Evolutionary conservation across 2,888 invertebrate genomes (phyloP), one percentile per base, ranked within the genome.

Genomic region (Eristalinus sepulchralis): DNA sequence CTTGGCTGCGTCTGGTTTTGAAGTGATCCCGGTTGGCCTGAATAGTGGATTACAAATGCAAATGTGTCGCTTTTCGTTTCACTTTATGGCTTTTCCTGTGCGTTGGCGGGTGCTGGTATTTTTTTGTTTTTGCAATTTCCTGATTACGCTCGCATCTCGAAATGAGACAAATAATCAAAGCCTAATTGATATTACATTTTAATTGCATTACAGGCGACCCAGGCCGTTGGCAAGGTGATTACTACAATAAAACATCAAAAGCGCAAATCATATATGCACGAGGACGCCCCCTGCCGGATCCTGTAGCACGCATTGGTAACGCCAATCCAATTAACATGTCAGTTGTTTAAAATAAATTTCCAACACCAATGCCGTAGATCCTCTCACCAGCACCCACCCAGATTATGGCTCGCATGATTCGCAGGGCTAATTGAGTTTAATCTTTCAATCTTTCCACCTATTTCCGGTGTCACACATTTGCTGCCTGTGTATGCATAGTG

Each of bases 141-240:
- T 78, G 78, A 82, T 73, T 85, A 73, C 78, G 31, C 10, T 27
- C 31, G 55, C 8, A 2, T 55, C n/a, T 39, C 36, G 22, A 9
- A 27, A 63, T 60, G 62, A 36, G 62, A 22, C 47, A 71, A 70
- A 83, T 83, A 86, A 86, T 86, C 86, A 86, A 86, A 86, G 83
- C 67, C 78, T 75, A 83, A 86, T 86, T 83, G 86, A 86, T 86
- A 86, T 86, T 86, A 86, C 83, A 86, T 83, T 86, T 86, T 83
- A 83, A 86, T 86, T 79, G 75, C 67, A 78, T 86, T 86, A 86
- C 86, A 86, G 77, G 77, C 66, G 27, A 27, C 27, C 2, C 55
- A 47, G 53, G 17, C 22, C 22, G 4, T 9, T 60, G 10, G 20
- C 72, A 67, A 75, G 73, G 72, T 72, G 70, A 73, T 53, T 67